A percentile compares a stretch with the other conserved stretches of the same genome.
Conservation (phyloP, 1,140 invertebrate species). For the Sycobia sp. region DNA sequence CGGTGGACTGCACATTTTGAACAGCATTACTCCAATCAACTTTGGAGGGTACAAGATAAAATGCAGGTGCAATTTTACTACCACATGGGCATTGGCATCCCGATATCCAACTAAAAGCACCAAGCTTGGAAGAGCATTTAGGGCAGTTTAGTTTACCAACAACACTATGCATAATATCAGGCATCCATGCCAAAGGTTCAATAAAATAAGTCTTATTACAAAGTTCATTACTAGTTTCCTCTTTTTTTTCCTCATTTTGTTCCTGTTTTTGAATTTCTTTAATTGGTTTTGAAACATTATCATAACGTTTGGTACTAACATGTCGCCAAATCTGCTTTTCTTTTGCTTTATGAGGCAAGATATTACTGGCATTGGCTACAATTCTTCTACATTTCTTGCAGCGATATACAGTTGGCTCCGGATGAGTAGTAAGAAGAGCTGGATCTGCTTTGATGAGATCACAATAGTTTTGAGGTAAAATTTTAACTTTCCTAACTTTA, state of each 20-base stretch:
- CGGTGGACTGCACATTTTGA: conserved; percentile 82
- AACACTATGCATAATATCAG: conserved; percentile 68
- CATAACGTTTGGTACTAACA: conserved; percentile 48
- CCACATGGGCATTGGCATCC: conserved; percentile 84
- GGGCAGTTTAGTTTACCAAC: conserved; percentile 84
- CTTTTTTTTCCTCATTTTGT: conserved; percentile 49
- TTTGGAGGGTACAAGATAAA: conserved; percentile 84
- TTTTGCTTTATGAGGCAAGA: conserved; percentile 71
- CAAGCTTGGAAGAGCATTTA: conserved; percentile 79
- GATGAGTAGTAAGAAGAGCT: conserved; percentile 73
- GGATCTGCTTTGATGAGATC: conserved; percentile 82
- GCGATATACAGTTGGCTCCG: conserved; percentile 73
- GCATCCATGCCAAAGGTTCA: conserved; percentile 84
- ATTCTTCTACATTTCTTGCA: conserved; percentile 81
- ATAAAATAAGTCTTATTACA: conserved; percentile 79
- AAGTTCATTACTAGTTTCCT: conserved; percentile 46
- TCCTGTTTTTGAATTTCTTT: conserved; percentile 42
- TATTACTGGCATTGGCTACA: conserved; percentile 77
- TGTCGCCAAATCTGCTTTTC: conserved; percentile 62
- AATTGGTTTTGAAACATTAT: conserved; percentile 39
- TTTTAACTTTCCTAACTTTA: conserved; percentile 80
- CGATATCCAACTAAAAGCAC: conserved; percentile 81
- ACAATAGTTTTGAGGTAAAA: conserved; percentile 76
- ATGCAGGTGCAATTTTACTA: conserved; percentile 81
- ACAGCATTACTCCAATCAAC: conserved; percentile 85